Conservation (phyloP, 2,888 invertebrate species). For the Zygaena filipendulae region DNA sequence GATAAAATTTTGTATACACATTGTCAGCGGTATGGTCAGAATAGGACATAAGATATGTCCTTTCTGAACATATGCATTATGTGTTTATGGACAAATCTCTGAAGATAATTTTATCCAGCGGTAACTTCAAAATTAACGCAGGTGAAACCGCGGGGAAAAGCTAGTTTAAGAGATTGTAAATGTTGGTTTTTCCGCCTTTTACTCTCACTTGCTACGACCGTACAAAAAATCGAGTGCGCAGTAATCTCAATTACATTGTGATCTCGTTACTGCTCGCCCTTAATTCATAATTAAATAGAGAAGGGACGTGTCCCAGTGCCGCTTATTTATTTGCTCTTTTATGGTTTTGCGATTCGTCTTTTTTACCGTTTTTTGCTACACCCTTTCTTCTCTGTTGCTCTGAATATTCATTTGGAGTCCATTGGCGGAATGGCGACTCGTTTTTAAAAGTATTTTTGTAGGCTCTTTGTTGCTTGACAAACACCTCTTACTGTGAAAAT, state of each 20-base stretch:
- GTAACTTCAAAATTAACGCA: too few species aligned
- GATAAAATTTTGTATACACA: too few species aligned
- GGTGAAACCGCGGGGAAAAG: too few species aligned
- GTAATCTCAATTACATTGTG: conserved; percentile 68
- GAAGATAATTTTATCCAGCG: too few species aligned
- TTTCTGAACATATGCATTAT: too few species aligned
- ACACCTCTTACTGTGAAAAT: conserved; percentile 40
- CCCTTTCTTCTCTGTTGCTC: conserved; percentile 51
- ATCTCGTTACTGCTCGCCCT: conserved; percentile 60
- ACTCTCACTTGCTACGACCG: conserved; percentile 42
- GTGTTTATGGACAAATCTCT: too few species aligned
- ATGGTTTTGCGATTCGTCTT: conserved; percentile 50
- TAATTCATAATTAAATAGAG: conserved; percentile 67
- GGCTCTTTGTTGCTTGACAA: conserved; percentile 35
- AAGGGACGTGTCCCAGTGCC: conserved; percentile 52
- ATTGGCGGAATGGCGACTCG: conserved; percentile 51
- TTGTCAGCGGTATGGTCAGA: too few species aligned
- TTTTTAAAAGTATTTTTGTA: conserved; percentile 49
- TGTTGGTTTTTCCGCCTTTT: conserved; percentile 44
- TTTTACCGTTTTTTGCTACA: conserved; percentile 42
- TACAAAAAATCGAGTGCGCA: conserved; percentile 50
- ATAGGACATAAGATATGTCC: too few species aligned
- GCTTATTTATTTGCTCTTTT: conserved; percentile 62
- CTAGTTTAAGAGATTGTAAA: too few species aligned
- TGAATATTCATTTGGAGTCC: conserved; percentile 64